Conservation (phyloP, 1,140 invertebrate species). For the Drosophila novamexicana region DNA sequence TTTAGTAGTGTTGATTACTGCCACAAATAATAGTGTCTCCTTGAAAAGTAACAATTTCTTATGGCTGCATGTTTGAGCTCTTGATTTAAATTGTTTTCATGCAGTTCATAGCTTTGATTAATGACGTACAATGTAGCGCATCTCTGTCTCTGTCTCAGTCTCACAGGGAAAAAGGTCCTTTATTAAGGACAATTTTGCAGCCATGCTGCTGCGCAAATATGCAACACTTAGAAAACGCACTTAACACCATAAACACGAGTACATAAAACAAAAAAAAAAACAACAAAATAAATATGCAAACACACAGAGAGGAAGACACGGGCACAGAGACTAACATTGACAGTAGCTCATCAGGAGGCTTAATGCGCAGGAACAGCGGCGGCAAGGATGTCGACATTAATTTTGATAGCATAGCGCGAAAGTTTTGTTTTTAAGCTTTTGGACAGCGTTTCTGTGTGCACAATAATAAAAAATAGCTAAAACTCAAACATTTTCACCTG, state of each 20-base stretch:
- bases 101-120: background rate
- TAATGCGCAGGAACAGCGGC: slow-evolving; percentile 50
- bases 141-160: background rate
- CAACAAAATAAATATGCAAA: slow-evolving; percentile 6
- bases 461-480: slow-evolving; percentile 30
- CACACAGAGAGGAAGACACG: slow-evolving; percentile 5
- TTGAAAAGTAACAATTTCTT: too few relatives aligned
- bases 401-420: slow-evolving; percentile 73
- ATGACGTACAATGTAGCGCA: background rate
- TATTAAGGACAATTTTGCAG: slow-evolving; percentile 19
- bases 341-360: slow-evolving; percentile 26
- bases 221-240: slow-evolving; percentile 66
- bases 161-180: background rate
- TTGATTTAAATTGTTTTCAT: background rate
- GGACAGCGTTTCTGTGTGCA: slow-evolving; percentile 57
- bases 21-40: background rate
- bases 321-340: background rate
- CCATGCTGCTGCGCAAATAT: slow-evolving; percentile 48
- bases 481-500: slow-evolving; percentile 76
- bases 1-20: background rate
- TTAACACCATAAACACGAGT: slow-evolving; percentile 61
- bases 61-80: background rate
- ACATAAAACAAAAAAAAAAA: background rate
- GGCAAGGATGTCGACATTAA: slow-evolving; percentile 63
- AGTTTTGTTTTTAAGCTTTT: slow-evolving; percentile 80